Evolutionary conservation across 2,888 invertebrate species (phyloP), one percentile per base, ranked within the genome.

Genomic region (Stenchaetothrips biformis): DNA sequence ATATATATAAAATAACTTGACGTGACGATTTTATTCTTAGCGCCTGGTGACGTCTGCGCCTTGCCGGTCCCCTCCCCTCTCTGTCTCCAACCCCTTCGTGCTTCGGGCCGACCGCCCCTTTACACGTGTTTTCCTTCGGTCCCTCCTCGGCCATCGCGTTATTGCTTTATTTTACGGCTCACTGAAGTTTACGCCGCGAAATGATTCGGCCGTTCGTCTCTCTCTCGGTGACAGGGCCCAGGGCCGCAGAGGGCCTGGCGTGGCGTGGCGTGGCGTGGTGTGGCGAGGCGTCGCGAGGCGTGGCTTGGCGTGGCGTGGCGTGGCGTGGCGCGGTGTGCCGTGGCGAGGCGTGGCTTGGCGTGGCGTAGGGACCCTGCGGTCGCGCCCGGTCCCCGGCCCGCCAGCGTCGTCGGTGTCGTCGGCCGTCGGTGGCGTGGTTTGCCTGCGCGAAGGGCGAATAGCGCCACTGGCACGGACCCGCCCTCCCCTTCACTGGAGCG

Each of bases 131-230:
- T 37, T 37, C 37, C 37, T 37, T 4, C 2, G 37, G 37, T 37
- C 37, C 37, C 37, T 37, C 2, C 37, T 37, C 37, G 37, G 37
- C 37, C 37, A 37, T 37, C 59, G 67, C 67, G 67, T 74, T 74
- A 74, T 74, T 74, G 67, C 67, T 74, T 74, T 74, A 74, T 74
- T 74, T 74, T 74, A 74, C 67, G 67, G 67, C 67, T 74, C 67
- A 74, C 67, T 74, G 67, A 74, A 74, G 67, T 74, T 74, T 74
- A 21, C 25, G 67, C 67, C 67, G 25, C 67, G 67, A 11, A 74
- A 74, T 74, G 67, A 74, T 74, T 74, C 67, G 67, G 37, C 11
- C 67, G 67, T 67, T 21, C 21, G n/a, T 67, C 67, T 25, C 67
- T 25, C 25, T 25, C 25, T 21, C 25, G 37, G 37, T 37, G 37